phyloP scores from a whole-genome alignment of 2,113 vertebrate species.

The Synodontis membranacea region DNA sequence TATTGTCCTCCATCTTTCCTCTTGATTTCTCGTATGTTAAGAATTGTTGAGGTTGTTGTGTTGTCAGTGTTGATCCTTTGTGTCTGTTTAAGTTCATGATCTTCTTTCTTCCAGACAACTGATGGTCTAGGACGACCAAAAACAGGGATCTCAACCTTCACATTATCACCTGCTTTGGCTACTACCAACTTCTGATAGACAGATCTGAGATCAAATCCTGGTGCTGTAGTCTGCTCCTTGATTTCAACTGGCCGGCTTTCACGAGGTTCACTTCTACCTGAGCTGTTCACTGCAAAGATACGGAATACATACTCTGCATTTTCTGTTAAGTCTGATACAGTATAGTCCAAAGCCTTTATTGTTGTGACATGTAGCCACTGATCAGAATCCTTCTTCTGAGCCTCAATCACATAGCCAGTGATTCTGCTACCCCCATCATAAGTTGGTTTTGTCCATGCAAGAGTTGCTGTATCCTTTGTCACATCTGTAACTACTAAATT shows the following conservation, averaged over 20 bases:
- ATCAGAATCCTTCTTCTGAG: constrained; percentile 88
- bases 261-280: constrained; percentile 92
- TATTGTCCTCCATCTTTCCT: constrained; percentile 87
- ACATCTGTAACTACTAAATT: constrained; percentile 93
- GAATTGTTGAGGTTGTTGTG: constrained; percentile 88
- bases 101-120: constrained; percentile 93
- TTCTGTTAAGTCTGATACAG: constrained; percentile 86
- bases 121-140: constrained; percentile 90
- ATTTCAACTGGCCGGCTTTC: constrained; percentile 90
- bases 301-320: constrained; percentile 94
- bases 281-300: constrained; percentile 94
- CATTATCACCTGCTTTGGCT: constrained; percentile 90
- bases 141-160: constrained; percentile 96
- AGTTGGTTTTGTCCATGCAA: constrained; percentile 92
- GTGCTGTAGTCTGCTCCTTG: constrained; percentile 87
- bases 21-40: constrained; percentile 88
- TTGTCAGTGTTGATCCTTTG: constrained; percentile 92
- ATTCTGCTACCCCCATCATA: constrained; percentile 95
- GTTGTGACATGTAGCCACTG: constrained; percentile 89
- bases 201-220: constrained; percentile 89
- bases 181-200: constrained; percentile 92
- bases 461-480: constrained; percentile 84
- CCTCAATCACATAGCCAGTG: constrained; percentile 96
- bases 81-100: constrained; percentile 85
- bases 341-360: constrained; percentile 88